Percentiles rank a stretch among this genome's conserved stretches.
Conservation (phyloP, 2,888 invertebrate genomes). For the Clivina fossor region DNA sequence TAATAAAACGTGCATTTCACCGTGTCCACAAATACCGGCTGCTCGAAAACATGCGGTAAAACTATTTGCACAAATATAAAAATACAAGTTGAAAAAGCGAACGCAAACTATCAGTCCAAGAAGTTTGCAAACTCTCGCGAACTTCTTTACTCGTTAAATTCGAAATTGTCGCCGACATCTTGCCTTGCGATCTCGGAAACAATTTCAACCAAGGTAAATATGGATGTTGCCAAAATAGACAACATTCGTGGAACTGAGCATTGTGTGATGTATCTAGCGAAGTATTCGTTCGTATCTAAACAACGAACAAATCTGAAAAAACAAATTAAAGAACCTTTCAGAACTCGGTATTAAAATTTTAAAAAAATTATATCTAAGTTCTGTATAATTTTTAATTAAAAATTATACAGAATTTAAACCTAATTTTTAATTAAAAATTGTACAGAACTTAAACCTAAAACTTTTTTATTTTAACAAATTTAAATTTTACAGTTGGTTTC, state of each 20-base stretch:
- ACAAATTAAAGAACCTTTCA: no score
- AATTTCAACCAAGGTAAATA: conserved; percentile 84
- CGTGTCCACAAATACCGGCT: conserved; percentile 76
- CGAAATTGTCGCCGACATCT: conserved; percentile 40
- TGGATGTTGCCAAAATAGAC: conserved; percentile 91
- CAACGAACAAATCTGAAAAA: conserved; percentile 73
- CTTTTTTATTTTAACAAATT: no score
- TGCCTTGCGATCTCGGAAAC: conserved; percentile 69
- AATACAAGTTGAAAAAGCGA: conserved; percentile 90
- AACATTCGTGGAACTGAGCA: conserved; percentile 82
- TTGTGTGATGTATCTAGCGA: conserved; percentile 81
- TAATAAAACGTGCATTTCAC: conserved; percentile 79
- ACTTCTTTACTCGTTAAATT: conserved; percentile 59
- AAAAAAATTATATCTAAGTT: no score
- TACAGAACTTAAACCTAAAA: no score
- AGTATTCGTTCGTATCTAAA: conserved; percentile 66
- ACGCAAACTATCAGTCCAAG: conserved; percentile 87
- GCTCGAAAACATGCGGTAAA: conserved; percentile 89
- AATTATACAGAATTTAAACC: no score
- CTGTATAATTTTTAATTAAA: no score
- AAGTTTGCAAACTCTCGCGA: conserved; percentile 69
- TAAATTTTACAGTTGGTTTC: no score
- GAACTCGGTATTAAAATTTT: no score
- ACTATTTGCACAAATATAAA: conserved; percentile 87
- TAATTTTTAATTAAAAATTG: no score